Base-by-base conservation (phyloP, 2,797 vertebrate species). In the Antennarius maculatus region DNA sequence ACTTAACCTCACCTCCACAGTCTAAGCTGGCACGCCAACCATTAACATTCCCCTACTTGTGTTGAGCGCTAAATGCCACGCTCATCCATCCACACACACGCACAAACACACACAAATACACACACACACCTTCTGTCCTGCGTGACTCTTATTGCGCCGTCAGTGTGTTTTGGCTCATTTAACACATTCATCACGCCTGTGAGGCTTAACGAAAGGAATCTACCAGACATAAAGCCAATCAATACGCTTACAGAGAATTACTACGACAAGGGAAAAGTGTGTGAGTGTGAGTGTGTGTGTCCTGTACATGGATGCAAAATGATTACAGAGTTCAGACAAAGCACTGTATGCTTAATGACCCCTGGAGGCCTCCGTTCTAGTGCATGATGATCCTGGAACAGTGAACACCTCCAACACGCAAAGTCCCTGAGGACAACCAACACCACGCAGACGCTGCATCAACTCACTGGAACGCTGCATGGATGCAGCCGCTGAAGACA, bases 31-130 rank as follows among this genome's bases (percentile, higher is more conserved):
- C 37, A 28, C 61, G 39, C 69, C 76, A 17, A 43, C 71, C 49
- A 69, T 74, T 73, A 70, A 82, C 80, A 87, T 83, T 84, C 71
- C 83, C 69, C 68, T 17, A 59, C 66, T 60, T 79, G 82, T 79
- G 76, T 81, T 69, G 61, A 72, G 49, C 52, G 70, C 31, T 34
- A 68, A 76, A 75, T 51, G 65, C 54, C 54, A 54, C 69, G 29
- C 67, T 80, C 68, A 80, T 50, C 60, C 42, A 78, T 23, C 62
- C 69, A 53, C 23, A 23, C 23, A 23, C 23, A 2, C 23, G 2
- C 23, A 23, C 23, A 23, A 1, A 23, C 23, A 23, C 23, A 23
- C 23, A 23, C 23, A n/a, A n/a, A n/a, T n/a, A n/a, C n/a, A 72
- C 56, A 63, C 43, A 63, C 41, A 65, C 43, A 29, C 27, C 15